Conservation (phyloP, 2,888 invertebrate genomes). For the Lucinisca nassula region DNA sequence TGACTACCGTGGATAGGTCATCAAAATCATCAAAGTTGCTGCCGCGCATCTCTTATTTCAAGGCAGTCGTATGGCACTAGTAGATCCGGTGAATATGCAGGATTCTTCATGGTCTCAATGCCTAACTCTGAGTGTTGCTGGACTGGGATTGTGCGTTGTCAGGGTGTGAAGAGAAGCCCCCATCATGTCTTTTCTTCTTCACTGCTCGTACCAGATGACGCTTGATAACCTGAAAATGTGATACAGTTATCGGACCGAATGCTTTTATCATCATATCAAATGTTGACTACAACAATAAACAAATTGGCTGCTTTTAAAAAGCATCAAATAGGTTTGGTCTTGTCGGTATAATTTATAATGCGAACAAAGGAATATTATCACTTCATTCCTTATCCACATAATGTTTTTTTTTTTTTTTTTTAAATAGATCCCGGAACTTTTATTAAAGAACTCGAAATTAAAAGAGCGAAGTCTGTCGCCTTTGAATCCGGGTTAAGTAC, state of each 20-base stretch:
- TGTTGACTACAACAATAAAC: background rate
- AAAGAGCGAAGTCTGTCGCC: too few relatives aligned
- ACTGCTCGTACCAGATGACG: background rate
- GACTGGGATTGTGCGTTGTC: background rate
- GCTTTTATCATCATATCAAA: background rate
- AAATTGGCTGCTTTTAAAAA: too few relatives aligned
- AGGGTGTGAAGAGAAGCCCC: background rate
- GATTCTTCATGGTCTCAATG: background rate
- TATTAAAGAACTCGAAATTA: too few relatives aligned
- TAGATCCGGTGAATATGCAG: background rate
- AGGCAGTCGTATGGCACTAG: background rate
- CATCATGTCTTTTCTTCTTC: background rate
- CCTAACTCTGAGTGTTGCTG: background rate
- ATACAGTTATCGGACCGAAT: background rate
- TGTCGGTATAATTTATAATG: too few relatives aligned
- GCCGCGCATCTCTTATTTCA: background rate
- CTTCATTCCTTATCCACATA: too few relatives aligned
- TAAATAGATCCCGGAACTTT: too few relatives aligned
- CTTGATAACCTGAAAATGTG: background rate
- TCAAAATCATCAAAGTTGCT: background rate
- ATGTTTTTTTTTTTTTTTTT: too few relatives aligned
- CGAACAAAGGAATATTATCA: too few relatives aligned
- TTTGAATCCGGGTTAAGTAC: too few relatives aligned
- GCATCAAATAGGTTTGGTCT: too few relatives aligned
- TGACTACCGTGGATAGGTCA: background rate